phyloP scores from a whole-genome alignment of 2,797 vertebrate species.

The Danio kyathit region DNA sequence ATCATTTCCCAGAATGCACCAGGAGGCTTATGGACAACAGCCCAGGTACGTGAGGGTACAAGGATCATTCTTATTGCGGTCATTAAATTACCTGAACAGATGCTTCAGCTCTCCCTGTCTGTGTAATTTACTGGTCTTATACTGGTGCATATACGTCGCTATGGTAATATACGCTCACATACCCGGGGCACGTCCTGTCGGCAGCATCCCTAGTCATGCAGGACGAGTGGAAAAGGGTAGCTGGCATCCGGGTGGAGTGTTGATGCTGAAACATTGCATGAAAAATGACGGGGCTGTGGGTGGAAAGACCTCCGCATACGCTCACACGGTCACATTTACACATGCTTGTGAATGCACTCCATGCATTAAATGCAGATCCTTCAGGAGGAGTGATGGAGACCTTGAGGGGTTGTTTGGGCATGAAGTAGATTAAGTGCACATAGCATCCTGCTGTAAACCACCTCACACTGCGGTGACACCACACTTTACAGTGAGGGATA shows the following conservation, averaged over 20 bases:
- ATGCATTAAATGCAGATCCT: constrained; percentile 41
- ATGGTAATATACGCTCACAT: constrained; percentile 24
- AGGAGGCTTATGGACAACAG: constrained; percentile 44
- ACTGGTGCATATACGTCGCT: constrained; percentile 28
- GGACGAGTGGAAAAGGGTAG: neutral
- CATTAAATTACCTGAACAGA: constrained; percentile 51
- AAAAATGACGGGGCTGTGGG: neutral
- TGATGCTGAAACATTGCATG: neutral
- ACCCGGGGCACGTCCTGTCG: constrained; percentile 28
- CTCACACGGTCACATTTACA: constrained; percentile 31
- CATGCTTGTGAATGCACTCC: constrained; percentile 19
- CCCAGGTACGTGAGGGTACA: constrained; percentile 35
- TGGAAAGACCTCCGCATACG: neutral
- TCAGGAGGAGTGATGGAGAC: constrained; percentile 33
- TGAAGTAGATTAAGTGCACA: constrained; percentile 34
- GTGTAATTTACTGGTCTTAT: constrained; percentile 37
- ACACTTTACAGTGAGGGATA: constrained; percentile 7
- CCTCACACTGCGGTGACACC: constrained; percentile 34
- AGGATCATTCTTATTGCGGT: constrained; percentile 45
- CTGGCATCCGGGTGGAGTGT: neutral
- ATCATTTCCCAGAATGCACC: constrained; percentile 43
- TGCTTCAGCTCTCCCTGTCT: constrained; percentile 42
- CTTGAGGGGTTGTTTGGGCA: constrained; percentile 39
- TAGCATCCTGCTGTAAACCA: constrained; percentile 32
- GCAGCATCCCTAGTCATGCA: neutral